Conservation (phyloP, 2,888 invertebrate species). For the Sericinus montela region DNA sequence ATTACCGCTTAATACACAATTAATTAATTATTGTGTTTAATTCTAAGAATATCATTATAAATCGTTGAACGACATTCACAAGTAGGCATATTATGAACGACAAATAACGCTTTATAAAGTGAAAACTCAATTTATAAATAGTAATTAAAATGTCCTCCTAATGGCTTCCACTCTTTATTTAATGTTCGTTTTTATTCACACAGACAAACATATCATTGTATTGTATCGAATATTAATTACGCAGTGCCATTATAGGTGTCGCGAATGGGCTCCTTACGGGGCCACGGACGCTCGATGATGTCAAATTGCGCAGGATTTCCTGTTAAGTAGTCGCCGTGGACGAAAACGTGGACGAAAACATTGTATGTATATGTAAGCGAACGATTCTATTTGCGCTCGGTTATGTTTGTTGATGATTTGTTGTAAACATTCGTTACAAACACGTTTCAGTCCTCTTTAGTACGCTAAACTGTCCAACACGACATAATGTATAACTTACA, state of each 20-base stretch:
- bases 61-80: neutral
- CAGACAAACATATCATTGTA: slow-evolving; percentile 13
- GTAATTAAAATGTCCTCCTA: neutral
- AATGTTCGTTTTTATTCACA: neutral
- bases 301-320: slow-evolving; percentile 22
- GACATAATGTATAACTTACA: no score
- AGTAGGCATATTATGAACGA: neutral
- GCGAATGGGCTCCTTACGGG: slow-evolving; percentile 22
- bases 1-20: neutral
- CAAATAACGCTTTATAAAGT: slow-evolving; percentile 10
- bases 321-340: slow-evolving; percentile 1
- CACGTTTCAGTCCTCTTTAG: no score
- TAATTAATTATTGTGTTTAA: no score
- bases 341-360: neutral
- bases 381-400: neutral
- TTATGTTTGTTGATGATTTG: neutral
- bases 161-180: slow-evolving; percentile 3
- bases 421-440: neutral
- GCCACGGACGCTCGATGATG: slow-evolving; percentile 15
- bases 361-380: neutral
- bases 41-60: no score
- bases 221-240: slow-evolving; percentile 26
- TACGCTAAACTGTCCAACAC: no score
- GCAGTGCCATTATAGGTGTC: slow-evolving; percentile 19
- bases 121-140: neutral